Percentiles rank a stretch among this genome's conserved stretches.
Conservation (phyloP, 2,888 invertebrate genomes). For the Hydrotaea cyrtoneurina region DNA sequence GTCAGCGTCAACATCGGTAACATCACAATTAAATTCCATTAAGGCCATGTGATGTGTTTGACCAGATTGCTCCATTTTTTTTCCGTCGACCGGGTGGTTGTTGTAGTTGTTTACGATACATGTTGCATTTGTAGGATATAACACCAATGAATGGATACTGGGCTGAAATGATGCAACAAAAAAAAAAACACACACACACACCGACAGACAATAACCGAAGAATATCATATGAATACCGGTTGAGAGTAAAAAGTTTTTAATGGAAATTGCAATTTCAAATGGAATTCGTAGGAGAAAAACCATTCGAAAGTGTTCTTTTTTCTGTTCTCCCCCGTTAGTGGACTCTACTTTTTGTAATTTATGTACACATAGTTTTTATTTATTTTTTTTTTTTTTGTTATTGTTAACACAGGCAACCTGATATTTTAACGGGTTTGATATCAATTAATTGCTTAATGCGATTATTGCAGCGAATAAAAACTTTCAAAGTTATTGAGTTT, state of each 20-base stretch:
- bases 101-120: neutral
- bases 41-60: conserved; percentile 3
- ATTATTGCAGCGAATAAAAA: neutral
- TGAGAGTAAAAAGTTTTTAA: conserved; percentile 2
- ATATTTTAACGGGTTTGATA: neutral
- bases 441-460: neutral
- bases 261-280: conserved; percentile 7
- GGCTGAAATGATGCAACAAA: neutral
- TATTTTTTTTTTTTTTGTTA: neutral
- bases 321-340: no score
- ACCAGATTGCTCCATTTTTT: neutral
- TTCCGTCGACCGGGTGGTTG: neutral
- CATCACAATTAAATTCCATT: conserved; percentile 31
- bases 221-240: neutral
- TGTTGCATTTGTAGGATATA: neutral
- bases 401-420: neutral
- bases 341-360: no score
- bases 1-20: conserved; percentile 13
- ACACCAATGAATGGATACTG: neutral
- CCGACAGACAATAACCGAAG: neutral
- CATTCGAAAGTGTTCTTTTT: neutral
- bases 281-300: neutral
- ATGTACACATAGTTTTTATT: neutral
- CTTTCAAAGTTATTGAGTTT: no score
- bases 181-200: no score